phyloP scores from a whole-genome alignment of 2,113 vertebrate species.

The Alaudala cheleensis region DNA sequence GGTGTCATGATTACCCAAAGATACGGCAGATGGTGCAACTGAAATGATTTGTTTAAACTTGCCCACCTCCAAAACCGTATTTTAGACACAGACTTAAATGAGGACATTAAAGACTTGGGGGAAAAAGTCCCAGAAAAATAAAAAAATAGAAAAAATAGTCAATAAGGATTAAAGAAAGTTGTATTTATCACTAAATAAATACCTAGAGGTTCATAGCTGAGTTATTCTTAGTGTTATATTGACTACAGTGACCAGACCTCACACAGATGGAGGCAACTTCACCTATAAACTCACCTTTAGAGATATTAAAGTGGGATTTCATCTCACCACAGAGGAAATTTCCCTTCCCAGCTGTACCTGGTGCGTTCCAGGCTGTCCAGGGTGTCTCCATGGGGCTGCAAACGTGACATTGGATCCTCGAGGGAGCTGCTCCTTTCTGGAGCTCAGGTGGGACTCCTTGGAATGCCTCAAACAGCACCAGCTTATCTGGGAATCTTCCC shows the following conservation, averaged over 20 bases:
- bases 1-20: neutral
- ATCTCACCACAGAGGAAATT: neutral
- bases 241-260: neutral
- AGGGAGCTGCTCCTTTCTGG: neutral
- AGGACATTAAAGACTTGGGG: neutral
- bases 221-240: neutral
- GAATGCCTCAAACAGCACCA: neutral
- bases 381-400: accelerated
- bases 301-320: neutral
- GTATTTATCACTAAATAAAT: neutral
- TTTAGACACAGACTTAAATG: neutral
- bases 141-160: neutral
- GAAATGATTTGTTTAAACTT: neutral
- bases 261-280: neutral
- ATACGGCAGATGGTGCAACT: neutral
- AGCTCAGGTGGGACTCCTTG: neutral
- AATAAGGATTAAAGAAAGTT: neutral
- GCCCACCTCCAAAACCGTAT: neutral
- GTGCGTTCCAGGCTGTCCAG: neutral
- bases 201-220: neutral
- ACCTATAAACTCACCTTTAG: neutral
- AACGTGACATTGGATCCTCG: accelerated
- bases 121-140: accelerated
- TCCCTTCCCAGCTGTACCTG: neutral
- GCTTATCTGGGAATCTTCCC: neutral